Evolutionary conservation across 2,113 vertebrate species (phyloP), one percentile per base, ranked within the genome.

Genomic region (Murina feae): DNA sequence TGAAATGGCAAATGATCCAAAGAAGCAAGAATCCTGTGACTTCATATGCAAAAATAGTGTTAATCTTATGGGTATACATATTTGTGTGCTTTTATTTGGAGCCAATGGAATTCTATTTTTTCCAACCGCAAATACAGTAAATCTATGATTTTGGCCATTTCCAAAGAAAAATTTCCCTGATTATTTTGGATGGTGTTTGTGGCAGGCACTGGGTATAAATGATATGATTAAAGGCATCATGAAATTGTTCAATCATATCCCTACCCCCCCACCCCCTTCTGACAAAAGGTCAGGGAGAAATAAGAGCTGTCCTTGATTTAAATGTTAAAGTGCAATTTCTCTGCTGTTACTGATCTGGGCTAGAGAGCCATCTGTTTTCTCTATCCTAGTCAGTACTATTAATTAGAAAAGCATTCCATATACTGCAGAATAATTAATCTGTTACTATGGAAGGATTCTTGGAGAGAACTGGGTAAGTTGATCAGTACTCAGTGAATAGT

Each of bases 351-450:
- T 97, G n/a, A 69, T 82, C 74, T 90, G 85, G 94, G 79, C 95
- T 96, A 89, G 92, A 94, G 63, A 97, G 93, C 96, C 96, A 96
- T 89, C 95, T 96, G 97, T 90, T 94, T 98, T 97, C 95, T 95
- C 96, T 98, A 13, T 95, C 85, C 72, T 82, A 68, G 78, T 93
- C 95, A 95, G 39, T 94, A 94, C 53, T 71, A 74, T 96, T 98
- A 94, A 97, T 91, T 95, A 97, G 95, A 71, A 79, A 97, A 95
- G 55, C 89, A 80, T 90, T 65, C 42, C 71, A 84, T 95, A 95
- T 90, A 60, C 58, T 71, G 32, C 85, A 68, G 69, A 97, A 82
- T 95, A 96, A 95, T 94, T 93, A 82, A 95, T 97, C 86, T 95
- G 10, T 96, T 97, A 76, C 83, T 95, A 5, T 95, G 58, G 94